Percentiles rank a stretch among this genome's conserved stretches.
These are phyloP conservation scores for Drosophila imparisetae DNA, from an alignment of 2,888 invertebrate genomes.

Conservation along the genomic window DNA sequence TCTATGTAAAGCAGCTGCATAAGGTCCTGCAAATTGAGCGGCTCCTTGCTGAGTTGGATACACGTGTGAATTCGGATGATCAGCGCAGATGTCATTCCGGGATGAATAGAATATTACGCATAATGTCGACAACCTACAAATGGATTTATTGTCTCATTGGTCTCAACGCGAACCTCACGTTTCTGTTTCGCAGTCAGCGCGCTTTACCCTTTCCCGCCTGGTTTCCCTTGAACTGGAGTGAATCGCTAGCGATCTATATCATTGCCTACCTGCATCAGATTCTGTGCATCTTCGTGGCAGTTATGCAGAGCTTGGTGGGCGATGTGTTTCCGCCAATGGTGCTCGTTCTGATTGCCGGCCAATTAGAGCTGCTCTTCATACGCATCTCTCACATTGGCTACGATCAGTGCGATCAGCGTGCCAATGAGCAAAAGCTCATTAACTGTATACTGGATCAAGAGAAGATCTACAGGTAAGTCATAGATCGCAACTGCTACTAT, in stretches of 20 bases:
- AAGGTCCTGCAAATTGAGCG: constrained; percentile 35
- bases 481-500: not conserved
- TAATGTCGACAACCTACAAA: constrained; percentile 32
- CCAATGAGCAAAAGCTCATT: constrained; percentile 50
- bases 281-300: constrained; percentile 5
- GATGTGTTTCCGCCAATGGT: constrained; percentile 57
- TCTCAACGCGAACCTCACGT: not conserved
- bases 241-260: constrained; percentile 34
- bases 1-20: constrained; percentile 31
- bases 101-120: not conserved
- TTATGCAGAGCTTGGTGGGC: constrained; percentile 45
- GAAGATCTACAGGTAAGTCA: constrained; percentile 49
- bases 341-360: constrained; percentile 41
- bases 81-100: constrained; percentile 1
- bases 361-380: constrained; percentile 47
- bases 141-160: not conserved
- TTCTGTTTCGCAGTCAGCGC: constrained; percentile 30
- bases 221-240: constrained; percentile 60
- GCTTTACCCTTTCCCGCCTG: constrained; percentile 52
- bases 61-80: constrained; percentile 10
- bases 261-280: constrained; percentile 35
- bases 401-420: constrained; percentile 3
- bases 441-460: constrained; percentile 64
- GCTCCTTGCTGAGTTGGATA: constrained; percentile 35
- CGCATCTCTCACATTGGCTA: constrained; percentile 59